These are phyloP conservation scores for Tipula helvola DNA, from an alignment of 2,888 invertebrate genomes.

Conservation along the genomic window DNA sequence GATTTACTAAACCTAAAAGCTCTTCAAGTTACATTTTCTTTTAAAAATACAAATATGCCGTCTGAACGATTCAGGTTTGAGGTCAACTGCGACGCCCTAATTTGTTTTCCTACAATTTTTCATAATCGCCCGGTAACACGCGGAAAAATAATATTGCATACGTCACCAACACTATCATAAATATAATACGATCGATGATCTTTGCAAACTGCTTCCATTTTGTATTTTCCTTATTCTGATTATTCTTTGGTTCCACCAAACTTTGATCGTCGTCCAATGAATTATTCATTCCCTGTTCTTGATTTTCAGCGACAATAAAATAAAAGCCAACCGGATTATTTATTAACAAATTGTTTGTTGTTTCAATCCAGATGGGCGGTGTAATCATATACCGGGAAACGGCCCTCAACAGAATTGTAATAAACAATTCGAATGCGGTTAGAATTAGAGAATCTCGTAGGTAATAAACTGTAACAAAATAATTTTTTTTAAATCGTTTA, in stretches of 20 bases:
- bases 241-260: background rate
- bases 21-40: background rate
- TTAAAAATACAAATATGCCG: background rate
- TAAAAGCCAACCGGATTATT: background rate
- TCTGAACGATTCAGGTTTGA: background rate
- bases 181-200: background rate
- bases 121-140: background rate
- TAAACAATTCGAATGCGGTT: constrained; percentile 14
- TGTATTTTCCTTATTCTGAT: background rate
- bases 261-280: background rate
- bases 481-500: background rate
- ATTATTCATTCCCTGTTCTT: background rate
- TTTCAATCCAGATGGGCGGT: constrained; percentile 17
- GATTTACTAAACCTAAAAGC: background rate
- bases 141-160: background rate
- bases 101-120: background rate
- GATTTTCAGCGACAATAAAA: background rate
- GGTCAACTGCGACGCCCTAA: background rate
- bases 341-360: constrained; percentile 8
- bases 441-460: constrained; percentile 19
- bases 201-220: background rate
- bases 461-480: constrained; percentile 19
- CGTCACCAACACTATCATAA: background rate
- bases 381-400: constrained; percentile 12
- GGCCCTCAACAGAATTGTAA: constrained; percentile 16